Percentiles rank a stretch among this genome's conserved stretches.
phyloP scores from a whole-genome alignment of 2,113 vertebrate species.

The Benitochromis conjunctus region DNA sequence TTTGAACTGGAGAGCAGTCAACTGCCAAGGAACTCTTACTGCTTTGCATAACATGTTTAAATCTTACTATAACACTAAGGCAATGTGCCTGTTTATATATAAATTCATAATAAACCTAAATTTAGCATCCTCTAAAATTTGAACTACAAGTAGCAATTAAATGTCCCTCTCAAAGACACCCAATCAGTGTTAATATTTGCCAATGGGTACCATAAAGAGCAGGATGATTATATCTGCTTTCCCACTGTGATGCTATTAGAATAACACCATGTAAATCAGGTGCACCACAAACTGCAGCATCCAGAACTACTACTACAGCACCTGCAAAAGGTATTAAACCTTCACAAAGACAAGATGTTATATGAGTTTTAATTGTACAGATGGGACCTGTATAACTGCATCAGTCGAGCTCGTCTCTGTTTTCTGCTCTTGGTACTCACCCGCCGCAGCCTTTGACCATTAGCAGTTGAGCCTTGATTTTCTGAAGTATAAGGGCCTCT shows the following conservation, averaged over 20 bases:
- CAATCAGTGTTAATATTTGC: not conserved
- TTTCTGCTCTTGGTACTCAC: slow-evolving; percentile 67
- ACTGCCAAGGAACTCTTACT: not conserved
- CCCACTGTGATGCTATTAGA: not conserved
- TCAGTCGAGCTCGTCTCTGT: not conserved
- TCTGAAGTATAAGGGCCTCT: slow-evolving; percentile 41
- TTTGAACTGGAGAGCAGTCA: not conserved
- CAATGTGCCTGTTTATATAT: not conserved
- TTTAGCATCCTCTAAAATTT: not conserved
- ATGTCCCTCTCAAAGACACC: not conserved
- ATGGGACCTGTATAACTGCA: not conserved
- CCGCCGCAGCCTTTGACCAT: slow-evolving; percentile 70
- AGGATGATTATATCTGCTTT: not conserved
- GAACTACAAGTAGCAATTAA: not conserved
- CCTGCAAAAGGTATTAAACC: not conserved
- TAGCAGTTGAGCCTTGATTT: slow-evolving; percentile 33
- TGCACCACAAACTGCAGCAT: not conserved
- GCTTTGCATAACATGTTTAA: not conserved
- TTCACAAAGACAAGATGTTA: not conserved
- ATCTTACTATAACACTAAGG: not conserved
- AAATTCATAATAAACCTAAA: not conserved
- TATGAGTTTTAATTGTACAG: not conserved
- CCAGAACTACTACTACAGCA: not conserved
- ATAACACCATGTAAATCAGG: not conserved
- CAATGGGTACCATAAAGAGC: not conserved